A percentile compares a stretch with the other conserved stretches of the same genome.
Evolutionary conservation across 2,888 invertebrate genomes (phyloP).

Genomic region (Clusia tigrina): DNA sequence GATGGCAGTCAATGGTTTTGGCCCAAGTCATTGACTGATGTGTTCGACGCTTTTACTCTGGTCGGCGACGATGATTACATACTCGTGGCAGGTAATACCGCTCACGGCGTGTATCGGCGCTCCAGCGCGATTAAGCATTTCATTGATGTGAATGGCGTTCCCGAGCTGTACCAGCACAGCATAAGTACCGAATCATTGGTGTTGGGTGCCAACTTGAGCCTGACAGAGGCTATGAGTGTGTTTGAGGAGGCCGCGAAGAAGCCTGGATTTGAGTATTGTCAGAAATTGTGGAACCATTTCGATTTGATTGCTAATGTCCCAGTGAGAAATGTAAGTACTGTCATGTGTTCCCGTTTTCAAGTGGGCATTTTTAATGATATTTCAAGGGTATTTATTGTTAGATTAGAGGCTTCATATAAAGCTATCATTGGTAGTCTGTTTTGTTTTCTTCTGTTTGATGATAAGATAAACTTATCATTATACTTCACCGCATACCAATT

Average conservation of each 20-base stretch:
- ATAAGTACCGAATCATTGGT: slow-evolving; percentile 46
- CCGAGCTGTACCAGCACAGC: slow-evolving; percentile 66
- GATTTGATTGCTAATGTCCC: slow-evolving; percentile 72
- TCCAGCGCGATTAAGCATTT: slow-evolving; percentile 62
- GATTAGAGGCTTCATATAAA: no score
- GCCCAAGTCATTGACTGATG: slow-evolving; percentile 36
- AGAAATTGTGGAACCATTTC: slow-evolving; percentile 65
- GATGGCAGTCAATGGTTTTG: slow-evolving; percentile 46
- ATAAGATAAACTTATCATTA: no score
- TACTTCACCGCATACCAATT: no score
- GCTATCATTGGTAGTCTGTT: no score
- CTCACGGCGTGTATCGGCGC: slow-evolving; percentile 69
- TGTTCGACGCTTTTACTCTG: slow-evolving; percentile 48
- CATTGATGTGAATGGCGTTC: slow-evolving; percentile 71
- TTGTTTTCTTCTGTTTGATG: no score
- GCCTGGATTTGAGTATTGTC: slow-evolving; percentile 67
- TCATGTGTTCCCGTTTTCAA: no score
- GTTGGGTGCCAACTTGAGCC: slow-evolving; percentile 61
- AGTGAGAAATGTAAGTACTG: slow-evolving; percentile 71
- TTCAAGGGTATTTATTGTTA: no score
- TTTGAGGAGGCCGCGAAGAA: slow-evolving; percentile 59
- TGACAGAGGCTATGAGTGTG: slow-evolving; percentile 66
- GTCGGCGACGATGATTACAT: slow-evolving; percentile 66
- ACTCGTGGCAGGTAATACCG: slow-evolving; percentile 78
- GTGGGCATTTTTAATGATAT: no score